Base-by-base conservation (phyloP, 2,888 invertebrate species). In the Oxystoma pomonae region DNA sequence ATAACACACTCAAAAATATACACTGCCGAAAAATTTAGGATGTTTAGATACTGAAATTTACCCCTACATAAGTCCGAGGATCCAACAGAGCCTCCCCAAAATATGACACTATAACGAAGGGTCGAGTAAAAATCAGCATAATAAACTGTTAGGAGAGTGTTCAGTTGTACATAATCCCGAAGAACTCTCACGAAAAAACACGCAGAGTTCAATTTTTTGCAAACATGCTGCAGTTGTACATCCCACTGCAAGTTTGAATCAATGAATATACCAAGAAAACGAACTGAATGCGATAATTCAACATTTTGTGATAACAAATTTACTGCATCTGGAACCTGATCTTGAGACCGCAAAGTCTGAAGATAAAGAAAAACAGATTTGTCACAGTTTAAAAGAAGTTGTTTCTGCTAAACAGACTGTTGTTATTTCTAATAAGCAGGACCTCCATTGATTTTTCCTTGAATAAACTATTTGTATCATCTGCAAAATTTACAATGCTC, bases 261-360 rank as follows among this genome's bases (percentile, higher is more conserved):
- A 20, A 16, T 20, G 35, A 7, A 35, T 3, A 35, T 1, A 12
- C 21, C 21, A 1, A 0, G 35, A 2, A 20, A 35, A 55, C 1
- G 18, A 20, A n/a, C 5, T 7, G 9, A 16, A 16, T 16, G 12
- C 17, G 18, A 16, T n/a, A 17, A 53, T 50, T 55, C 12, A 55
- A 55, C 5, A 55, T 7, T 35, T 5, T 50, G 16, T n/a, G 21
- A 49, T 35, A 62, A 59, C 55, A 61, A 57, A 67, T 62, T 65
- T 67, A 68, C 12, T 3, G 3, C 12, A 35, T 35, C 35, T 35
- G 35, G 35, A 3, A 35, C 35, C 35, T 35, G 35, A 35, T 35
- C 35, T 35, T 35, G 35, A 7, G 35, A 35, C 35, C 12, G 35
- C 3, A 12, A 12, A 35, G 35, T 35, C 12, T 35, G 3, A 12